Conservation (phyloP, 2,888 invertebrate species). For the Achlya flavicornis region DNA sequence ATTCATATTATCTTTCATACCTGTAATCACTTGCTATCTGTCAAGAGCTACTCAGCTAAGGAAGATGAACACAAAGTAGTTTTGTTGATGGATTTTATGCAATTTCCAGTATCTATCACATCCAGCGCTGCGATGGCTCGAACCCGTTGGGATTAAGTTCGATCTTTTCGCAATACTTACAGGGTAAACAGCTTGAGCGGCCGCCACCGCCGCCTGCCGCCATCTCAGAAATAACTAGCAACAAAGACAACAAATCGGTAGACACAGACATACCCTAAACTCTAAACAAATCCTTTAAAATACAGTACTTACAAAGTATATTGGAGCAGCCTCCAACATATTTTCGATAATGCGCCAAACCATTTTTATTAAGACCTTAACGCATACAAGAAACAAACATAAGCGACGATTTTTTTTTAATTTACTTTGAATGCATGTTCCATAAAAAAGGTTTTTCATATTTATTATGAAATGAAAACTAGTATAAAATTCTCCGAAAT, state of each 20-base stretch:
- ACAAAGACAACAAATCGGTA: conserved; percentile 34
- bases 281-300: conserved; percentile 23
- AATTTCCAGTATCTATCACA: conserved; percentile 83
- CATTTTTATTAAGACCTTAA: conserved; percentile 17
- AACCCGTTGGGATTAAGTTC: conserved; percentile 79
- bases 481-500: conserved; percentile 32
- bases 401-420: neutral
- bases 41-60: conserved; percentile 46
- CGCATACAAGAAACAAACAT: neutral
- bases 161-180: conserved; percentile 81
- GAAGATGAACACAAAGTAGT: conserved; percentile 59
- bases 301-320: too few relatives aligned
- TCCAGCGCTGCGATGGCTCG: conserved; percentile 67
- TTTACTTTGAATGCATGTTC: too few relatives aligned
- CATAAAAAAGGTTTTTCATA: neutral
- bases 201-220: conserved; percentile 23
- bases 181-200: conserved; percentile 70
- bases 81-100: conserved; percentile 83
- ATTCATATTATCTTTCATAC: neutral
- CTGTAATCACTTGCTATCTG: conserved; percentile 34
- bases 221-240: conserved; percentile 38
- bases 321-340: too few relatives aligned
- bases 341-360: neutral
- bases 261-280: conserved; percentile 24
- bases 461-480: conserved; percentile 23